Conservation (phyloP, 2,888 invertebrate species). For the Trachelus stipa region DNA sequence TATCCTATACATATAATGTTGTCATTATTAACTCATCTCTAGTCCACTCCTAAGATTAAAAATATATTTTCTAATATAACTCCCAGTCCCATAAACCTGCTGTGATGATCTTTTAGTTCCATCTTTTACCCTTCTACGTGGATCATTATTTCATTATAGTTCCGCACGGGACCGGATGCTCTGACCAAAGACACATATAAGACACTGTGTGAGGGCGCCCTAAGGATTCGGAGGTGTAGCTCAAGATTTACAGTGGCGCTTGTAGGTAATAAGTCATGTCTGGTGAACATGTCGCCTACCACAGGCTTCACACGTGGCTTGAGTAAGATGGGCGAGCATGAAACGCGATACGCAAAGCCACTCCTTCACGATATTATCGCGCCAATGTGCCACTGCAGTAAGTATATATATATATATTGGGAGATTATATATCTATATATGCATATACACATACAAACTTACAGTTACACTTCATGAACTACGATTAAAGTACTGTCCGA, state of each 20-base stretch:
- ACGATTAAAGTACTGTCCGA: neutral
- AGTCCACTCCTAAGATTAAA: neutral
- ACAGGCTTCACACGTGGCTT: constrained; percentile 52
- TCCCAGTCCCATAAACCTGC: neutral
- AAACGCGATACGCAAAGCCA: constrained; percentile 51
- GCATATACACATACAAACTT: neutral
- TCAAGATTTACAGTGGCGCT: constrained; percentile 58
- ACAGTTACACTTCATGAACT: neutral
- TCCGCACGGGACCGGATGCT: neutral
- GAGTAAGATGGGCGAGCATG: constrained; percentile 43
- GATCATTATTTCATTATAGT: neutral
- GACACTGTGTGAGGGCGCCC: constrained; percentile 1
- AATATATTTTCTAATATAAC: neutral
- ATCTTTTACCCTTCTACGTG: neutral
- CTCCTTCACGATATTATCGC: constrained; percentile 56
- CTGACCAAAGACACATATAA: neutral
- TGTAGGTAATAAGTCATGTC: constrained; percentile 60
- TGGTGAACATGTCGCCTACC: constrained; percentile 55
- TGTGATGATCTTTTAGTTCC: neutral
- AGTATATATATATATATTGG: constrained; percentile 1
- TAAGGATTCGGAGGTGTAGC: constrained; percentile 8
- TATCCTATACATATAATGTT: neutral
- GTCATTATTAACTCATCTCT: neutral
- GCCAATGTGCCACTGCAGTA: constrained; percentile 38
- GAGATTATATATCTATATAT: neutral